Evolutionary conservation across 2,888 invertebrate genomes (phyloP).

Genomic region (Scrobipalpa costella): DNA sequence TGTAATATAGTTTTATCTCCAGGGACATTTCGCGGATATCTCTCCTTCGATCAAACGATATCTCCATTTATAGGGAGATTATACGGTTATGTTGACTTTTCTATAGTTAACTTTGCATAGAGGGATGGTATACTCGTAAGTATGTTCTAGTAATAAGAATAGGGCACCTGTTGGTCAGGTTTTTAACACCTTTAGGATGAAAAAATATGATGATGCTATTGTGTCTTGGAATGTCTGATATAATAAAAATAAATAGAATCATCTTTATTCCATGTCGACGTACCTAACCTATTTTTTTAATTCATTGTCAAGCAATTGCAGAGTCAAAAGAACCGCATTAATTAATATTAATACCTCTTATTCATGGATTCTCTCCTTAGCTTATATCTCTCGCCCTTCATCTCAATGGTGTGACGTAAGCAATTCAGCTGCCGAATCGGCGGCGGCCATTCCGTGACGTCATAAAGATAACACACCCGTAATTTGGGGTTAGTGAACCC

Average conservation of each 20-base stretch:
- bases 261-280: no score
- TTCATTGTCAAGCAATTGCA: no score
- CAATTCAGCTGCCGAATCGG: constrained; percentile 32
- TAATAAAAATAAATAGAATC: no score
- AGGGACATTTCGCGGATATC: not conserved
- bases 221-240: no score
- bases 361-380: not conserved
- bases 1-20: constrained; percentile 17
- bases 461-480: constrained; percentile 51
- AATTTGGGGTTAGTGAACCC: constrained; percentile 42
- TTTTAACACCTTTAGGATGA: no score
- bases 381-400: not conserved
- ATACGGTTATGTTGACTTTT: not conserved
- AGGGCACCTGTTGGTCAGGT: no score
- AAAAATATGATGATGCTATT: no score
- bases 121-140: not conserved
- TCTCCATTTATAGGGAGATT: not conserved
- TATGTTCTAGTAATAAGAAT: no score
- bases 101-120: no score
- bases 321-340: no score
- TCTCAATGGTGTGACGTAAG: constrained; percentile 41
- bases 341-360: no score
- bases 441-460: constrained; percentile 41
- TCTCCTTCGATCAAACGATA: constrained; percentile 9
- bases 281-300: no score